These are phyloP conservation scores for Diprion similis DNA, from an alignment of 1,140 invertebrate species.

Conservation along the genomic window DNA sequence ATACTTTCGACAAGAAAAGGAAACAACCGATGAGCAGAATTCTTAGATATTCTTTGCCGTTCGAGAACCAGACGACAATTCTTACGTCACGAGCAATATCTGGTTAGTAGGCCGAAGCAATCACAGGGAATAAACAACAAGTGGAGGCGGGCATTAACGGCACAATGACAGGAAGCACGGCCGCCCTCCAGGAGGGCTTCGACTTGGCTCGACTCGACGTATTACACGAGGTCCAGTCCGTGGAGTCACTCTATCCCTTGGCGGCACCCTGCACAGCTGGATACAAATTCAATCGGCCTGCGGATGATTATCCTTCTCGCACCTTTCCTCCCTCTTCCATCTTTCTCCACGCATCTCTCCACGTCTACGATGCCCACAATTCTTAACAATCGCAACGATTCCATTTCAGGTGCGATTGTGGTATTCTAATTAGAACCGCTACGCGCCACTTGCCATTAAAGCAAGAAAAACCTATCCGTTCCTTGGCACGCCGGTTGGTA, in stretches of 20 bases:
- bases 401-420: background rate
- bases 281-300: slow-evolving; percentile 1
- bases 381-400: background rate
- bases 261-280: background rate
- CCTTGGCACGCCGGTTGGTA: background rate
- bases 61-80: background rate
- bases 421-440: background rate
- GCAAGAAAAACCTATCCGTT: background rate
- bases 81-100: background rate
- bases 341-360: background rate
- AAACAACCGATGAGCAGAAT: no score
- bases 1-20: no score
- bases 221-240: background rate
- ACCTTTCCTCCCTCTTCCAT: slow-evolving; percentile 1
- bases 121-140: slow-evolving; percentile 7
- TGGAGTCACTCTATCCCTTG: background rate
- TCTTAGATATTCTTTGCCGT: no score
- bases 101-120: background rate
- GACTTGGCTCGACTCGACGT: background rate
- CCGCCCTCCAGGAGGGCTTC: background rate
- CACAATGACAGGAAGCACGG: slow-evolving; percentile 6
- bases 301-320: background rate
- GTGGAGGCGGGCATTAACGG: slow-evolving; percentile 3
- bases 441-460: background rate
- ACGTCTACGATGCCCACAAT: background rate